A percentile compares a stretch with the other conserved stretches of the same genome.
phyloP scores from a whole-genome alignment of 1,140 invertebrate genomes.

The Trachymyrmex cornetzi region DNA sequence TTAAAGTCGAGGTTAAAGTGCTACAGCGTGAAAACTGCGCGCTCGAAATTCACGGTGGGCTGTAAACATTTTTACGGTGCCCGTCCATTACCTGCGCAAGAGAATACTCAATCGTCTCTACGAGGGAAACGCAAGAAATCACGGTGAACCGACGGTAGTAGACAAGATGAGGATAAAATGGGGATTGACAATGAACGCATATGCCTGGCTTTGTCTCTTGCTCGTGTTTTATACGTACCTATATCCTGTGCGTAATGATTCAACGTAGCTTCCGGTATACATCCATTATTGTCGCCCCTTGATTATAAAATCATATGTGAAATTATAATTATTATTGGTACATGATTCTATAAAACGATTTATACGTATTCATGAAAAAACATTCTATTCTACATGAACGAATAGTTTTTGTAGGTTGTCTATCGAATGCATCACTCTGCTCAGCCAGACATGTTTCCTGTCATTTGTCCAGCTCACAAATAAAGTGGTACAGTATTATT shows the following conservation, averaged over 20 bases:
- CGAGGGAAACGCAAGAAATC: constrained; percentile 5
- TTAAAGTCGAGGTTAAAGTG: no score
- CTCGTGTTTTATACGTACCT: constrained; percentile 13
- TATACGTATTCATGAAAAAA: not conserved
- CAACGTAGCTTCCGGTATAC: constrained; percentile 61
- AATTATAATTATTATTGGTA: constrained; percentile 28
- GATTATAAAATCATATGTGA: constrained; percentile 2
- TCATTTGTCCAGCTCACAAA: constrained; percentile 84
- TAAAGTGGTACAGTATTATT: constrained; percentile 59
- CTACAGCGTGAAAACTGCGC: constrained; percentile 65
- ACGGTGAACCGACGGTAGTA: not conserved
- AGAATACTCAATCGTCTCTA: not conserved
- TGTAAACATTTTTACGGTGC: constrained; percentile 73
- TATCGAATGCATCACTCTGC: constrained; percentile 73
- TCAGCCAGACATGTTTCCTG: constrained; percentile 86
- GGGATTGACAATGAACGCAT: constrained; percentile 33
- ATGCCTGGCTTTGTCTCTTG: not conserved
- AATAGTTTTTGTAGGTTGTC: constrained; percentile 21
- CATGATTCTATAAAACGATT: constrained; percentile 17
- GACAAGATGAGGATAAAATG: constrained; percentile 40
- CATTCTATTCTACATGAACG: not conserved
- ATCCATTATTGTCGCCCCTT: not conserved
- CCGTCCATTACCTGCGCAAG: not conserved
- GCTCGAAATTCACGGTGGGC: constrained; percentile 70
- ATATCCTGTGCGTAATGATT: constrained; percentile 30